Evolutionary conservation across 1,140 invertebrate species (phyloP).

Genomic region (Dufourea novaeangliae): DNA sequence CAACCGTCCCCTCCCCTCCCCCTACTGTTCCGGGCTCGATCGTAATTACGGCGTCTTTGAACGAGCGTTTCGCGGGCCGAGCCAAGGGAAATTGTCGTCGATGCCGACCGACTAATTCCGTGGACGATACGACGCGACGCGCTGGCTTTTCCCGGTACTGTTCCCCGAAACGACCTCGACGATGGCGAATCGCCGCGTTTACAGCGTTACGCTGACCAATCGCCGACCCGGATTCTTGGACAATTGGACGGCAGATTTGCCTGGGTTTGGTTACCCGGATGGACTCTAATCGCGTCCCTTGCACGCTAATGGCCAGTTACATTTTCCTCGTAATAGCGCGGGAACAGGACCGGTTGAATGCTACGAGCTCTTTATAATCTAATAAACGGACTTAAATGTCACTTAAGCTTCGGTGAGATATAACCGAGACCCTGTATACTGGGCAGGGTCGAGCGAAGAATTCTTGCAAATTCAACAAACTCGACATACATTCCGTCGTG

Average conservation of each 20-base stretch:
- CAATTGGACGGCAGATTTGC: neutral
- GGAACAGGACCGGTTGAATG: neutral
- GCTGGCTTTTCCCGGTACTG: too few relatives aligned
- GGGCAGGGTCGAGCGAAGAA: too few relatives aligned
- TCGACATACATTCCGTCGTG: neutral
- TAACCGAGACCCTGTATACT: too few relatives aligned
- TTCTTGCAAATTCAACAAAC: neutral
- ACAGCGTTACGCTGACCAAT: neutral
- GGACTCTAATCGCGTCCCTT: neutral
- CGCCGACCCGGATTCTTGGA: neutral
- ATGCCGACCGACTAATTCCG: neutral
- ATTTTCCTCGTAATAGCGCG: neutral
- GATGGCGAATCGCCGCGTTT: neutral
- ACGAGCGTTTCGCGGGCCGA: neutral
- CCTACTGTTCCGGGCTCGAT: too few relatives aligned
- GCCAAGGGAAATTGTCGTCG: neutral
- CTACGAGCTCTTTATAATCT: neutral
- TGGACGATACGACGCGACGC: neutral
- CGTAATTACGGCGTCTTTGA: neutral
- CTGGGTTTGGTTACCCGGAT: neutral
- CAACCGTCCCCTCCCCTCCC: neutral
- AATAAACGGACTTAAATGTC: neutral
- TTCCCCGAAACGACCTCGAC: accelerated
- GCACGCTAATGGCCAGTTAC: neutral
- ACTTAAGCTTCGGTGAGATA: neutral